Evolutionary conservation across 2,888 invertebrate species (phyloP).

Genomic region (Toxonevra muliebris): DNA sequence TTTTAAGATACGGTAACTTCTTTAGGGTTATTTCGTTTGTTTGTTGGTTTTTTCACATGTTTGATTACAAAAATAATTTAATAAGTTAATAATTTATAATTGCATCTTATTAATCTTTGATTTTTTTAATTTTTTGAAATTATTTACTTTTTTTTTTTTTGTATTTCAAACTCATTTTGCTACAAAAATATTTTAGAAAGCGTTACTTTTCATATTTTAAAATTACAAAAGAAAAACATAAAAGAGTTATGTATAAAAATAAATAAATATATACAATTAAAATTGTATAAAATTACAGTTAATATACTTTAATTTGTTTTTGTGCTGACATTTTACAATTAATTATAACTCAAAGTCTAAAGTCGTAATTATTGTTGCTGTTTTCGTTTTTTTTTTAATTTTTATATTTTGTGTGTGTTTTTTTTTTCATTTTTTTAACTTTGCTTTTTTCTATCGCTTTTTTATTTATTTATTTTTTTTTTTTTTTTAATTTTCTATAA

Average conservation of each 20-base stretch:
- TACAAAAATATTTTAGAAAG: no score
- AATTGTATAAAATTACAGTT: no score
- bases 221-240: no score
- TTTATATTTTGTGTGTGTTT: slow-evolving; percentile 4
- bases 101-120: neutral
- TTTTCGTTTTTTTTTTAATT: neutral
- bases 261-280: neutral
- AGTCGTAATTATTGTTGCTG: neutral
- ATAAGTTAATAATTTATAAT: neutral
- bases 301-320: no score
- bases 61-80: slow-evolving; percentile 4
- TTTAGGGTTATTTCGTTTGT: slow-evolving; percentile 25
- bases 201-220: no score
- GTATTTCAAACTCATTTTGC: no score
- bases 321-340: no score
- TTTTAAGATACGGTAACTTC: slow-evolving; percentile 3
- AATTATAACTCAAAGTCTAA: neutral
- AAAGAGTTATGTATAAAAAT: neutral
- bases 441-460: neutral
- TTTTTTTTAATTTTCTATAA: neutral
- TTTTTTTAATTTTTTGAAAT: no score
- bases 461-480: slow-evolving; percentile 10
- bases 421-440: neutral
- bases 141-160: no score
- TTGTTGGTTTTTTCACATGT: neutral